Evolutionary conservation across 2,113 vertebrate species (phyloP).

Genomic region (Entelurus aequoreus): DNA sequence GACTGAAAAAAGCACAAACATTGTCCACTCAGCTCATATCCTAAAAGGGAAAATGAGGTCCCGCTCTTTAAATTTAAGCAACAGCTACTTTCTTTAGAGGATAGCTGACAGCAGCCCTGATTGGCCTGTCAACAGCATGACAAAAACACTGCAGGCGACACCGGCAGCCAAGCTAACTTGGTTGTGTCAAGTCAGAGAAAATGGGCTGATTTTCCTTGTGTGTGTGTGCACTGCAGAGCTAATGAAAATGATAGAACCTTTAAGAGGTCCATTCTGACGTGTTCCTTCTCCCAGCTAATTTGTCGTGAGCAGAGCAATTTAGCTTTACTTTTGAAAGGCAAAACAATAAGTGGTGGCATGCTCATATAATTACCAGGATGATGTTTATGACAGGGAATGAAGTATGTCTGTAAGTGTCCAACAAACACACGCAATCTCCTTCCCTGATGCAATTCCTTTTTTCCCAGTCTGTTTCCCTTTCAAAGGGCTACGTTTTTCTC

Average conservation of each 20-base stretch:
- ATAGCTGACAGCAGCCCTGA: constrained; percentile 27
- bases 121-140: constrained; percentile 17
- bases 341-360: constrained; percentile 34
- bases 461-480: constrained; percentile 8
- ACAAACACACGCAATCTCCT: constrained; percentile 4
- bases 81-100: constrained; percentile 16
- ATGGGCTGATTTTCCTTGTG: not conserved
- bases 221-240: constrained; percentile 9
- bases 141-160: constrained; percentile 9
- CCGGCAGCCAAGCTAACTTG: not conserved
- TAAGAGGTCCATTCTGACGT: constrained; percentile 21
- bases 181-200: constrained; percentile 4
- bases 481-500: constrained; percentile 12
- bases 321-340: constrained; percentile 49
- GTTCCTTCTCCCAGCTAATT: constrained; percentile 32
- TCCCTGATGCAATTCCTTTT: not conserved
- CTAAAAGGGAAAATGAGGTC: constrained; percentile 9
- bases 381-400: constrained; percentile 11
- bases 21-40: constrained; percentile 1
- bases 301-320: constrained; percentile 44
- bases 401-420: not conserved
- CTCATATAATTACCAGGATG: constrained; percentile 29
- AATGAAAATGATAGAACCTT: constrained; percentile 19
- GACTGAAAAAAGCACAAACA: constrained; percentile 4
- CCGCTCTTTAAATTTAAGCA: constrained; percentile 14